A percentile compares a stretch with the other conserved stretches of the same genome.
phyloP scores from a whole-genome alignment of 1,140 invertebrate genomes.

The Cherax destructor region DNA sequence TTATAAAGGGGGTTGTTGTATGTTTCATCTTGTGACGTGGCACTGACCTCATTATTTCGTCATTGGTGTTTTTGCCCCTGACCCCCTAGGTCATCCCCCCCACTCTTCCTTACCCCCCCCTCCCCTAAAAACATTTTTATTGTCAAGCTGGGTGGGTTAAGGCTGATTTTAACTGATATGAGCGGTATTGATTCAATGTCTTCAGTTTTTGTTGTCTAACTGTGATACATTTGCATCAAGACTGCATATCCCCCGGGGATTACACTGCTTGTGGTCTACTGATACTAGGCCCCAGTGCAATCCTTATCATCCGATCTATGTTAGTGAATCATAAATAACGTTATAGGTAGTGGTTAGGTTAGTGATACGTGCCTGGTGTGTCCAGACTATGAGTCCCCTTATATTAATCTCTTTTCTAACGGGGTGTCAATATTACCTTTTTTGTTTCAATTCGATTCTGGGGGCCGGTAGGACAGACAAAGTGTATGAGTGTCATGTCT shows the following conservation, averaged over 20 bases:
- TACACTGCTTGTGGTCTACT: too few species aligned
- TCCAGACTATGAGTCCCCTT: slow-evolving; percentile 3
- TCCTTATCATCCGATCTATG: not conserved
- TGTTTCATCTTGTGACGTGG: slow-evolving; percentile 38
- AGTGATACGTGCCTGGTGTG: not conserved
- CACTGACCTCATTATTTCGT: slow-evolving; percentile 37
- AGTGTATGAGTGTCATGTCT: not conserved
- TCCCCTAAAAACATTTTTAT: not conserved
- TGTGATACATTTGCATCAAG: slow-evolving; percentile 35
- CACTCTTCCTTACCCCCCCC: not conserved
- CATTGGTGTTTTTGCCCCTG: slow-evolving; percentile 27
- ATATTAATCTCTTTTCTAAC: not conserved
- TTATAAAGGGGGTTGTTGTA: slow-evolving; percentile 55
- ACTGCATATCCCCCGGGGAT: not conserved
- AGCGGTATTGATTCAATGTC: not conserved
- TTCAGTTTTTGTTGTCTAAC: slow-evolving; percentile 14
- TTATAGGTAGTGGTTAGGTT: not conserved
- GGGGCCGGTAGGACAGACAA: not conserved
- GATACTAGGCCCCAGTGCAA: not conserved
- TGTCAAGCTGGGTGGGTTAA: not conserved
- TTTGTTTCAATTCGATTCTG: not conserved
- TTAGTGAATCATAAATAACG: not conserved
- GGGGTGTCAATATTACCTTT: not conserved
- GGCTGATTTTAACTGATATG: too few species aligned
- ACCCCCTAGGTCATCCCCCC: not conserved